Percentiles rank a stretch among this genome's conserved stretches.
These are phyloP conservation scores for Meandrina meandrites DNA, from an alignment of 92 coral and sea anemone species.

Conservation along the genomic window DNA sequence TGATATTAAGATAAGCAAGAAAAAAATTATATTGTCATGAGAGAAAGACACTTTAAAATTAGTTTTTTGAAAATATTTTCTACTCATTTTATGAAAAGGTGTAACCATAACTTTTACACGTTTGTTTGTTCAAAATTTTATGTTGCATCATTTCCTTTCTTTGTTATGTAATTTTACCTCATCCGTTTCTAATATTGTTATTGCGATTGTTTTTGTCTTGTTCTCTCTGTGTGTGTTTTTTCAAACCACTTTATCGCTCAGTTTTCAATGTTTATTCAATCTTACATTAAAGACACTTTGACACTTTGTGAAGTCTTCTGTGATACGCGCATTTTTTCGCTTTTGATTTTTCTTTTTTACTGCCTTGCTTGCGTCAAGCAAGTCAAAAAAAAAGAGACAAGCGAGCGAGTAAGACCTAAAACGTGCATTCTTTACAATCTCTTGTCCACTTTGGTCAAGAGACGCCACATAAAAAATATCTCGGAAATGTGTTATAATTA, in stretches of 20 bases:
- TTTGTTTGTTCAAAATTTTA: not conserved
- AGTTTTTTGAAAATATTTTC: not conserved
- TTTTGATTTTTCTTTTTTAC: no score
- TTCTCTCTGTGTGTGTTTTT: not conserved
- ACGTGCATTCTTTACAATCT: not conserved
- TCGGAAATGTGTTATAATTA: not conserved
- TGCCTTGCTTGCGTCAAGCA: not conserved
- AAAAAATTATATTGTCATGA: not conserved
- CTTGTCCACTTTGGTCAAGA: not conserved
- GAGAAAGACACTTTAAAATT: not conserved
- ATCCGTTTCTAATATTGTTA: constrained; percentile 3
- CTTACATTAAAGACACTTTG: not conserved
- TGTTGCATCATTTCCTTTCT: not conserved
- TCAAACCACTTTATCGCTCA: not conserved
- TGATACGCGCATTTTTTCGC: no score
- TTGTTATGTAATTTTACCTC: not conserved
- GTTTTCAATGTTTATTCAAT: not conserved
- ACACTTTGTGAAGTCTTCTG: no score
- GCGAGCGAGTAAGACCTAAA: no score
- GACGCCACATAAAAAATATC: not conserved
- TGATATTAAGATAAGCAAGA: not conserved
- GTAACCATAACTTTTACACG: not conserved
- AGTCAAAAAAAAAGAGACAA: no score
- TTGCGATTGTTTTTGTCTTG: not conserved
- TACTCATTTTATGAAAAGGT: not conserved